Percentiles rank a stretch among this genome's conserved stretches.
These are phyloP conservation scores for Spodoptera picta DNA, from an alignment of 2,888 invertebrate genomes.

Conservation along the genomic window DNA sequence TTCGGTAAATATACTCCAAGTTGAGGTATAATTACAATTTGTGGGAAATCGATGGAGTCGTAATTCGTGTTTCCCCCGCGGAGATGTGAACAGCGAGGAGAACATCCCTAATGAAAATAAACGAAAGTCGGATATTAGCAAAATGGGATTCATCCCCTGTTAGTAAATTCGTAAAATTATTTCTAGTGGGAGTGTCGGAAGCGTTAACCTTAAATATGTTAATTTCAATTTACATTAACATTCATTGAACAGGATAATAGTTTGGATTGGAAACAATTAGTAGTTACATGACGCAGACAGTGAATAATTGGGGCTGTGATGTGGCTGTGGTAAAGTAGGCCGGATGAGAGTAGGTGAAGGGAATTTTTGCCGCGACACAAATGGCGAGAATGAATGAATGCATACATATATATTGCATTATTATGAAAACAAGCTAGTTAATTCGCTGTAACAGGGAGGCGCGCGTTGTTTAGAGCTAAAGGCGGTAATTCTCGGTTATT, in stretches of 20 bases:
- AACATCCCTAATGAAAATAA: constrained; percentile 63
- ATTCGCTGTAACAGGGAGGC: constrained; percentile 42
- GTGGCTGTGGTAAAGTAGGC: constrained; percentile 3
- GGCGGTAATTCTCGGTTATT: constrained; percentile 65
- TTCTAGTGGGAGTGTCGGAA: constrained; percentile 19
- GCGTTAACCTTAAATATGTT: constrained; percentile 30
- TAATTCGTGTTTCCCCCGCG: constrained; percentile 57
- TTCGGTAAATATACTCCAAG: constrained; percentile 35
- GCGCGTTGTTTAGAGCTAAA: constrained; percentile 56
- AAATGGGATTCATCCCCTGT: constrained; percentile 45
- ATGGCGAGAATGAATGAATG: constrained; percentile 24
- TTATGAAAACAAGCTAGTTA: constrained; percentile 42
- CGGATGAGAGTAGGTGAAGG: constrained; percentile 9
- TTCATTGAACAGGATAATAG: constrained; percentile 42
- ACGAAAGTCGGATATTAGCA: constrained; percentile 52
- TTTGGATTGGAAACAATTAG: constrained; percentile 24
- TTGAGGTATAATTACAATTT: constrained; percentile 60
- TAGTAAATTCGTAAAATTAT: constrained; percentile 53
- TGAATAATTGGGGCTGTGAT: constrained; percentile 15
- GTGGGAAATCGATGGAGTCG: constrained; percentile 58
- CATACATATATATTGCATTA: constrained; percentile 31
- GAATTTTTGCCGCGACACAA: constrained; percentile 15
- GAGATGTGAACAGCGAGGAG: constrained; percentile 30
- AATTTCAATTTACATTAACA: constrained; percentile 41
- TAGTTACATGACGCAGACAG: constrained; percentile 9